These are phyloP conservation scores for Amphilophus citrinellus DNA, from an alignment of 2,113 vertebrate species.

Conservation along the genomic window DNA sequence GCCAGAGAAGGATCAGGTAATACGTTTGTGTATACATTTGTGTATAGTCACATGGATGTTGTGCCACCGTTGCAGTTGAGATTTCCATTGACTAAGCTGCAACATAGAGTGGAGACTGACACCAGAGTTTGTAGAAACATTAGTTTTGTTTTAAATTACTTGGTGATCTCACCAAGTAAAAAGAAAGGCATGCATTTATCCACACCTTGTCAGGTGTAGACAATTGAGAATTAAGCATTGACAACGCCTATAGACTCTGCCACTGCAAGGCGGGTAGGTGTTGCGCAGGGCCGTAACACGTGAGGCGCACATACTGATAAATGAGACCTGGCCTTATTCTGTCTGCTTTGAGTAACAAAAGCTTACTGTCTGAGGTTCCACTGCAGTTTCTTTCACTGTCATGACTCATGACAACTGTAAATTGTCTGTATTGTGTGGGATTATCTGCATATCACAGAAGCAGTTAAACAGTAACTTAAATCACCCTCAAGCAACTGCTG, in stretches of 20 bases:
- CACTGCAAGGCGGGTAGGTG: neutral
- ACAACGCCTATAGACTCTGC: neutral
- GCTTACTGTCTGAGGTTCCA: constrained; percentile 23
- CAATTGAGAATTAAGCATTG: neutral
- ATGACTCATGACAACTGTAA: constrained; percentile 5
- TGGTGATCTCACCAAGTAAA: no score
- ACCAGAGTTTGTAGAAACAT: neutral
- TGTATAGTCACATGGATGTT: neutral
- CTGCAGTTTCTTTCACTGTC: constrained; percentile 14
- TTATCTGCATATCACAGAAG: neutral
- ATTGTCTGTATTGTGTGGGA: neutral
- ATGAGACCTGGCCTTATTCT: neutral
- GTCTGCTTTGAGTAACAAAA: constrained; percentile 28
- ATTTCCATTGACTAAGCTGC: neutral
- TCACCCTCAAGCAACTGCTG: neutral
- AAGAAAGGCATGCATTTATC: neutral
- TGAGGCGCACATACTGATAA: constrained; percentile 16
- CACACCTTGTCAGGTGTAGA: neutral
- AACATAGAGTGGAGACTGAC: neutral
- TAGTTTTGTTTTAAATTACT: neutral
- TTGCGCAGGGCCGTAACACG: neutral
- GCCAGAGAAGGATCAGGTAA: constrained; percentile 97
- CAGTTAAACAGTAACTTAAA: constrained; percentile 40
- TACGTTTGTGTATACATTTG: neutral
- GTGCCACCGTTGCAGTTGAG: neutral